Evolutionary conservation across 2,888 invertebrate species (phyloP).

Genomic region (Ptychoptera contaminata): DNA sequence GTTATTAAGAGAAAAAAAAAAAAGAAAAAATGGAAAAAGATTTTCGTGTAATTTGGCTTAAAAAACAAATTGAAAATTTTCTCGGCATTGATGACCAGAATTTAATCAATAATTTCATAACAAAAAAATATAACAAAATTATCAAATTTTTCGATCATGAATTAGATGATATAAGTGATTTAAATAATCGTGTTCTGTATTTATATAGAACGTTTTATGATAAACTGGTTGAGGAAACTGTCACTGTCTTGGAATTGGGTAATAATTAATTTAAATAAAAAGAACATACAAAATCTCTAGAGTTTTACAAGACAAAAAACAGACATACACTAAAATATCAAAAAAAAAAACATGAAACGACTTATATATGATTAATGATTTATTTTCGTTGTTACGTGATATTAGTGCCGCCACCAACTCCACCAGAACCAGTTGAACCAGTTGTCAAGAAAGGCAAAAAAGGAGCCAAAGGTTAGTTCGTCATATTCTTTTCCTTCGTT

Average conservation of each 20-base stretch:
- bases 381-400: background rate
- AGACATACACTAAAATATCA: background rate
- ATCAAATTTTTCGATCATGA: slow-evolving; percentile 35
- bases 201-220: slow-evolving; percentile 55
- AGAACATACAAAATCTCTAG: background rate
- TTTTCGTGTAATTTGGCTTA: too few relatives aligned
- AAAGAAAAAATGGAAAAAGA: too few relatives aligned
- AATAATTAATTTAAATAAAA: slow-evolving; percentile 19
- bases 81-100: too few relatives aligned
- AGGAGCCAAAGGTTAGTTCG: background rate
- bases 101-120: too few relatives aligned
- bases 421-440: slow-evolving; percentile 22
- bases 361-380: background rate
- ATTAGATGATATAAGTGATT: slow-evolving; percentile 30
- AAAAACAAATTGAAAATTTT: too few relatives aligned
- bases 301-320: background rate
- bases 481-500: too few relatives aligned
- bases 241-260: slow-evolving; percentile 58
- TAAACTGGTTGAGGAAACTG: slow-evolving; percentile 57
- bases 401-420: slow-evolving; percentile 26
- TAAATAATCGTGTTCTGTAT: slow-evolving; percentile 45
- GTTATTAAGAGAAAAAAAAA: too few relatives aligned
- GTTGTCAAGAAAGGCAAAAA: slow-evolving; percentile 1
- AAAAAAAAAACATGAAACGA: too few relatives aligned
- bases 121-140: too few relatives aligned